A percentile compares a stretch with the other conserved stretches of the same genome.
Evolutionary conservation across 2,797 vertebrate species (phyloP).

Genomic region (Crocodylus rhombifer): DNA sequence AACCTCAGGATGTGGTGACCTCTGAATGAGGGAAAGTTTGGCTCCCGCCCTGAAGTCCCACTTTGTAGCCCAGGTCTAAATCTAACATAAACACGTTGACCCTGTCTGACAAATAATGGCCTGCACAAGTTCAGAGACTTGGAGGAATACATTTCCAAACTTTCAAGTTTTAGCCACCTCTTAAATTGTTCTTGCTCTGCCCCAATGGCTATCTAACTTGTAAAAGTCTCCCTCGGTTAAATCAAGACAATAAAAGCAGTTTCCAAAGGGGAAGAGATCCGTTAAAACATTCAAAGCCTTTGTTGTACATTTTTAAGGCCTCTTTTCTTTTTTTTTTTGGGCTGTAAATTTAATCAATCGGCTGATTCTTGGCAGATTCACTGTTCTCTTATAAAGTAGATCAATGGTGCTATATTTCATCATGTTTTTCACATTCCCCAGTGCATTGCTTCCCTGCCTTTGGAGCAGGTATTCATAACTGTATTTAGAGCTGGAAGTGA

Average conservation of each 20-base stretch:
- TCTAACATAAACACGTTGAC: slow-evolving; percentile 17
- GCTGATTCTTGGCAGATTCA: slow-evolving; percentile 32
- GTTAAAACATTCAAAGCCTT: not conserved
- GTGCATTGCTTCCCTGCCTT: not conserved
- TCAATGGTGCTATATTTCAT: slow-evolving; percentile 52
- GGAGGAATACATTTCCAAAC: slow-evolving; percentile 35
- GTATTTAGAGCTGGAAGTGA: not conserved
- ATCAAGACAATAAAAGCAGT: not conserved
- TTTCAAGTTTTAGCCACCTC: slow-evolving; percentile 24
- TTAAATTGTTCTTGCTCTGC: slow-evolving; percentile 7
- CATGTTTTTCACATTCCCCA: slow-evolving; percentile 28
- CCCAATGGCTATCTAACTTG: slow-evolving; percentile 13
- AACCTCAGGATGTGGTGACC: not conserved
- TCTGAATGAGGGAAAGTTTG: not conserved
- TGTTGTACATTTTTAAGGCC: not conserved
- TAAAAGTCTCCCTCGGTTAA: slow-evolving; percentile 25
- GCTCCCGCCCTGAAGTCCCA: slow-evolving; percentile 4
- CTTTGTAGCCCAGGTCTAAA: slow-evolving; percentile 30
- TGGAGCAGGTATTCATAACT: not conserved
- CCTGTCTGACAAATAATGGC: slow-evolving; percentile 13
- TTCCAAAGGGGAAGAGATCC: not conserved
- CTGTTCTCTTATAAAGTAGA: slow-evolving; percentile 50
- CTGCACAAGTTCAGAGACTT: not conserved
- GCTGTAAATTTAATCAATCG: slow-evolving; percentile 51
- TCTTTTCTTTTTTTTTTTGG: slow-evolving; percentile 34